Conservation (phyloP, 2,113 vertebrate genomes). For the Otus sunia region DNA sequence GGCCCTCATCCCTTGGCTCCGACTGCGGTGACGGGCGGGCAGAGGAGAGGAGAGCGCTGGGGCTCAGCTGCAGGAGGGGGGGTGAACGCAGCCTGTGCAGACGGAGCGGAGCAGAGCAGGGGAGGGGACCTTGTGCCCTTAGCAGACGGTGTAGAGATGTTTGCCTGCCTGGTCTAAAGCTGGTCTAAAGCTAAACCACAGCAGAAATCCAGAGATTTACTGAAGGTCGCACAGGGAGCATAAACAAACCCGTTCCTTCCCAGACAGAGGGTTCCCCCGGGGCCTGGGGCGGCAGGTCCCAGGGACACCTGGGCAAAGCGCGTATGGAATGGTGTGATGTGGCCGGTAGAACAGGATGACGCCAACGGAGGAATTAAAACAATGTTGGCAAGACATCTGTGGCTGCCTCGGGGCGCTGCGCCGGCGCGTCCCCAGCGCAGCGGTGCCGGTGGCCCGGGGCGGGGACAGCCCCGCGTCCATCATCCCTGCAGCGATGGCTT, state of each 20-base stretch:
- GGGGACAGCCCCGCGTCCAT: not conserved
- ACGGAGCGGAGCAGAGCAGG: fast-evolving
- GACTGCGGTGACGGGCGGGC: not conserved
- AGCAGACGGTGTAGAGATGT: fast-evolving
- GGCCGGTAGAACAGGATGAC: not conserved
- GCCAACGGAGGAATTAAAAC: not conserved
- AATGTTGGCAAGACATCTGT: not conserved
- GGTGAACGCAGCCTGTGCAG: fast-evolving
- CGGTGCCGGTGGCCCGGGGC: not conserved
- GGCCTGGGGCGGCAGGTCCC: not conserved
- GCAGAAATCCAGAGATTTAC: not conserved
- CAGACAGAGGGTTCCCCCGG: not conserved
- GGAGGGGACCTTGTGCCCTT: fast-evolving
- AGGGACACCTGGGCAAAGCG: not conserved
- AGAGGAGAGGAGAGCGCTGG: not conserved
- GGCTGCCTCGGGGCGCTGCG: not conserved
- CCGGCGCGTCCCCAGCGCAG: not conserved
- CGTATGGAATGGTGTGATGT: fast-evolving
- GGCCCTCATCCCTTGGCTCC: not conserved
- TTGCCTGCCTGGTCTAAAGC: not conserved
- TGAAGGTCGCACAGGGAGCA: not conserved
- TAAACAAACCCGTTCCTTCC: not conserved
- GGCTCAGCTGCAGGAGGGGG: not conserved
- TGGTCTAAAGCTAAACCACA: not conserved
- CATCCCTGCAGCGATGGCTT: not conserved